Evolutionary conservation across 37 sponge, comb jelly and placozoan species (phyloP).

Genomic region (Geodia barretti): DNA sequence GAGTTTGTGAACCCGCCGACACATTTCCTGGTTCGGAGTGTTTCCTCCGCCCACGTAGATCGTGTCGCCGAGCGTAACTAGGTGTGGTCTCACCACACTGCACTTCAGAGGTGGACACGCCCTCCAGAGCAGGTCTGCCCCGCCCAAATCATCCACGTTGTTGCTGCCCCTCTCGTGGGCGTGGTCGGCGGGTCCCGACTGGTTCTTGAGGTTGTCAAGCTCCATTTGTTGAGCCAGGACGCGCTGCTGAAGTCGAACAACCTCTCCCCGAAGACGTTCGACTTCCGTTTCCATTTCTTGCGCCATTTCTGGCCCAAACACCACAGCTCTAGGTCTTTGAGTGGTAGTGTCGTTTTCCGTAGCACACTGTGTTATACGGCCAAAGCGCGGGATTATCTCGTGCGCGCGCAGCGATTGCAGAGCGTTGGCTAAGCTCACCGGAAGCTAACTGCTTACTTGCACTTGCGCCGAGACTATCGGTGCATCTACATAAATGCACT

Average conservation of each 20-base stretch:
- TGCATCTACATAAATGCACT: too few species aligned
- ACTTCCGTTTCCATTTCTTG: too few species aligned
- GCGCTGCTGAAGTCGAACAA: not conserved
- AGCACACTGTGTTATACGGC: too few species aligned
- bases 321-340: not conserved
- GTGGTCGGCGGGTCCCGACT: not conserved
- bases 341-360: too few species aligned
- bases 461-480: too few species aligned
- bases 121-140: constrained; percentile 21
- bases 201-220: not conserved
- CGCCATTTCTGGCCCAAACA: not conserved
- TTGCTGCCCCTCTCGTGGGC: too few species aligned
- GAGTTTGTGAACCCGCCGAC: constrained; percentile 15
- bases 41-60: constrained; percentile 33
- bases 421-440: too few species aligned
- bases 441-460: too few species aligned
- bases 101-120: constrained; percentile 22
- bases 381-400: too few species aligned
- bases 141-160: too few species aligned
- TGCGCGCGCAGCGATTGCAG: too few species aligned
- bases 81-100: constrained; percentile 31
- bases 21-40: not conserved
- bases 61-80: not conserved
- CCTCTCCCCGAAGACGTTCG: too few species aligned
- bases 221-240: not conserved